phyloP scores from a whole-genome alignment of 2,888 invertebrate genomes.

The Monoplex corrugatus region DNA sequence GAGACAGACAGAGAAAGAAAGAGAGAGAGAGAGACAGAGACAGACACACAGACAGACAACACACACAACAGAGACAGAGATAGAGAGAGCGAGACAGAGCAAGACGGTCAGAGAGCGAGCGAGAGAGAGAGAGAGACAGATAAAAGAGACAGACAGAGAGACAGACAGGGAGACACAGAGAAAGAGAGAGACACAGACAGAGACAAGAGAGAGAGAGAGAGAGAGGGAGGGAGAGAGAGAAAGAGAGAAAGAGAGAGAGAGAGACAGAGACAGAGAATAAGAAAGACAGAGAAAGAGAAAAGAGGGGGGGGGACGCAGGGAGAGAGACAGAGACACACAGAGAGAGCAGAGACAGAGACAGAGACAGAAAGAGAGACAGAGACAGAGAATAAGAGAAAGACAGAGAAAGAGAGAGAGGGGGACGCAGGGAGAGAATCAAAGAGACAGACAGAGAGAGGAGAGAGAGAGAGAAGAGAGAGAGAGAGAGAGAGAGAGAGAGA shows the following conservation, averaged over 20 bases:
- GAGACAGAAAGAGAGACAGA: neutral
- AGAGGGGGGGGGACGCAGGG: neutral
- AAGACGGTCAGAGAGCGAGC: neutral
- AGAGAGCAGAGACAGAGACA: neutral
- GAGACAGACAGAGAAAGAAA: neutral
- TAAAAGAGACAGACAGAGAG: neutral
- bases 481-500: conserved; percentile 3
- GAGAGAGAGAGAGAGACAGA: too few relatives aligned
- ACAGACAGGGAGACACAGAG: neutral
- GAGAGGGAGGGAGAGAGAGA: neutral
- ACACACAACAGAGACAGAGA: too few relatives aligned
- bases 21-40: too few relatives aligned
- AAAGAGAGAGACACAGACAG: neutral
- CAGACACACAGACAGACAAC: too few relatives aligned
- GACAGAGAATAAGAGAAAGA: neutral
- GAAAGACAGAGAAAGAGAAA: neutral
- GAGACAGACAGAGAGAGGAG: neutral
- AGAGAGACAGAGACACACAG: neutral
- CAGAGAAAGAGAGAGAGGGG: neutral
- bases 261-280: neutral
- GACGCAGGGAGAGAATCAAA: neutral
- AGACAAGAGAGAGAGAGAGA: neutral
- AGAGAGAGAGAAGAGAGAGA: conserved; percentile 18
- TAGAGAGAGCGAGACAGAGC: too few relatives aligned
- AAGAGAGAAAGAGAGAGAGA: neutral